phyloP scores from a whole-genome alignment of 2,113 vertebrate species.

The Macroglossus sobrinus region DNA sequence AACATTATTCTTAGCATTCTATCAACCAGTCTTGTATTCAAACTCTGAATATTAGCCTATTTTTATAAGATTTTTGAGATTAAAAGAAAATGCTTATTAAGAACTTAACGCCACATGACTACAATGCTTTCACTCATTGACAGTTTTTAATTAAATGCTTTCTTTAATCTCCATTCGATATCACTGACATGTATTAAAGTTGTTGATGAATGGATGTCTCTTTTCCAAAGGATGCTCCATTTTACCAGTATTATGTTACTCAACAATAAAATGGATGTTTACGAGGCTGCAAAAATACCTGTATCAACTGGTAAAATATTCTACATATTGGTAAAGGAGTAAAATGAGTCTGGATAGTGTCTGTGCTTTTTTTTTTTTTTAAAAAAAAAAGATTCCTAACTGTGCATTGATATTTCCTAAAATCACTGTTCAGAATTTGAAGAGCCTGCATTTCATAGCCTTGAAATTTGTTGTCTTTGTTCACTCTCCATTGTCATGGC shows the following conservation, averaged over 20 bases:
- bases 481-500: neutral
- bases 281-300: neutral
- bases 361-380: neutral
- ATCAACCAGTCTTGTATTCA: neutral
- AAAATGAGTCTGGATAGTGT: neutral
- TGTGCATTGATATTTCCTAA: neutral
- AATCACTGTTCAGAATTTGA: neutral
- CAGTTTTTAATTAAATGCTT: neutral
- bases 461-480: neutral
- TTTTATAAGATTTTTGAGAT: neutral
- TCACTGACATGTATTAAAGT: neutral
- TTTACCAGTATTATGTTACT: neutral
- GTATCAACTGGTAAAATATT: neutral
- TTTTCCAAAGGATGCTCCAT: neutral
- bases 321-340: neutral
- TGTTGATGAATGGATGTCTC: neutral
- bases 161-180: neutral
- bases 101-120: neutral
- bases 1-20: neutral
- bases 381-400: neutral
- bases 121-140: neutral
- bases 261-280: neutral
- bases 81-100: neutral
- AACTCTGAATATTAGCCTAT: neutral
- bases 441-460: neutral